Evolutionary conservation across 1,140 invertebrate species (phyloP), one percentile per base, ranked within the genome.

Genomic region (Drosophila seguyi): DNA sequence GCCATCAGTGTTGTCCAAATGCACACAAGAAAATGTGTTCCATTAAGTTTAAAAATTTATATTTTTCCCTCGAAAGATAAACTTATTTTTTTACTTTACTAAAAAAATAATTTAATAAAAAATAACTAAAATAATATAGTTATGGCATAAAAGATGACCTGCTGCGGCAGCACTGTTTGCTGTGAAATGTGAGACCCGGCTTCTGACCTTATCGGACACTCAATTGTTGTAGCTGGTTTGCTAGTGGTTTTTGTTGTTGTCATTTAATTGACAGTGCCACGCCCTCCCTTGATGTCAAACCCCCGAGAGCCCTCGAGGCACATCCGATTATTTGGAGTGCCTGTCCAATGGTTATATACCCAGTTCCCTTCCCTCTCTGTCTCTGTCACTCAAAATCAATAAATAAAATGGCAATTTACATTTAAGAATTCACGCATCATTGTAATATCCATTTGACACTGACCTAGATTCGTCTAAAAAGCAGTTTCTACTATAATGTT

Each of bases 381-480:
- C 31, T 36, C 34, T 36, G 42, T 72, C 66, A 29, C 44, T 59
- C 29, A 20, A 56, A 76, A 88, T 84, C 84, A 74, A 80, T 88
- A 86, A 78, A 71, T 63, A 55, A 69, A 59, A 87, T 59, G 75
- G 47, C 53, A 79, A 82, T 86, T 79, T 82, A 58, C 79, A 82
- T 79, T 82, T 84, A 58, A 62, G 42, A 75, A 38, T 48, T 57
- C 27, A 59, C 50, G 29, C 57, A 56, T 68, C 61, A 47, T n/a
- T 16, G 56, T 68, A 62, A 45, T 29, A 25, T 6, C 20, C 27
- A 45, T 39, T 57, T 13, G 62, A 14, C 31, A 45, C 27, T 62
- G 59, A 62, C 59, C 48, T 53, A 38, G 59, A 61, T 53, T 22
- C 6, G 11, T 4, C 27, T 25, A 41, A 42, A 47, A 47, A 27